Percentiles rank a stretch among this genome's conserved stretches.
phyloP scores from a whole-genome alignment of 2,888 invertebrate genomes.

The Sinopyrophorus schimmeli region DNA sequence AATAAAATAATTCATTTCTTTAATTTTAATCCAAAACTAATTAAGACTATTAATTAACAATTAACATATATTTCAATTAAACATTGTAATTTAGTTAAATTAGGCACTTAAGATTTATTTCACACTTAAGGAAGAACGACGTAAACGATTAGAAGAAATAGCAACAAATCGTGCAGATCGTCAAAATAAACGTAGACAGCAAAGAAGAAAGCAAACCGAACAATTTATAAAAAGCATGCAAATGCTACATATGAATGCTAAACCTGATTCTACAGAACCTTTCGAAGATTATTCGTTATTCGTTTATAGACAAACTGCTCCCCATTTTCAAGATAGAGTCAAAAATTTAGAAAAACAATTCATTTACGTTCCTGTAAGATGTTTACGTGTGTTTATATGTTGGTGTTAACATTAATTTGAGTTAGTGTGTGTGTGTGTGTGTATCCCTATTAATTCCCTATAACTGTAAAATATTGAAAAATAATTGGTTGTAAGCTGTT shows the following conservation, averaged over 20 bases:
- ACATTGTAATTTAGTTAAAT: no score
- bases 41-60: no score
- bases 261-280: constrained; percentile 64
- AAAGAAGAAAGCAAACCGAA: constrained; percentile 75
- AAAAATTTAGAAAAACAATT: constrained; percentile 78
- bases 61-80: no score
- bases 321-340: constrained; percentile 82
- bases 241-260: constrained; percentile 79
- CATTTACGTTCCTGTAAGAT: constrained; percentile 70
- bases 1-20: no score
- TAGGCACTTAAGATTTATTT: no score
- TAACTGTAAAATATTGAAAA: background rate
- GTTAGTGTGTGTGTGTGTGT: background rate
- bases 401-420: constrained; percentile 12
- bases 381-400: no score
- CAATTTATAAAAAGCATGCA: constrained; percentile 85
- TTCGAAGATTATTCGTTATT: constrained; percentile 84
- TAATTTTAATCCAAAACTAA: no score
- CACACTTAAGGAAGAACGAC: constrained; percentile 68
- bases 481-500: background rate
- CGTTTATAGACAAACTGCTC: constrained; percentile 82
- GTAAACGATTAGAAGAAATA: constrained; percentile 74
- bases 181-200: constrained; percentile 64
- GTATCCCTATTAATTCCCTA: background rate
- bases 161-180: constrained; percentile 68